Evolutionary conservation across 1,140 invertebrate species (phyloP).

Genomic region (Bombus impatiens): DNA sequence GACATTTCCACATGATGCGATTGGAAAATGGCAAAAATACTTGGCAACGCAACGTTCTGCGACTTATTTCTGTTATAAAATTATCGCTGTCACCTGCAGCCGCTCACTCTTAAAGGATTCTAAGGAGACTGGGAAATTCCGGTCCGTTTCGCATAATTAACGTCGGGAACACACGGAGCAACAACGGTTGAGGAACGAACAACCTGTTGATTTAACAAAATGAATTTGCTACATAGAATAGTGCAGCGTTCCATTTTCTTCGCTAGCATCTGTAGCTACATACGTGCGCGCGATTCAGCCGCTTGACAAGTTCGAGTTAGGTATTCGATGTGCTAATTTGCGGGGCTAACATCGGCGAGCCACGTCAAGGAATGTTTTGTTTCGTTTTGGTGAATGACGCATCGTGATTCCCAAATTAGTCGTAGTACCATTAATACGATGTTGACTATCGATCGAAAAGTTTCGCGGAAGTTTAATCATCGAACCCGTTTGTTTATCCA

Average conservation of each 20-base stretch:
- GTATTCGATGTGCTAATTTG: slow-evolving; percentile 49
- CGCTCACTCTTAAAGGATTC: neutral
- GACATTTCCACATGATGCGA: no score
- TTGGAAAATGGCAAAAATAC: no score
- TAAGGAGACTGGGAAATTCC: neutral
- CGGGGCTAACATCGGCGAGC: slow-evolving; percentile 6
- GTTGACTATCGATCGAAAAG: no score
- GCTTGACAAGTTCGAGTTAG: slow-evolving; percentile 44
- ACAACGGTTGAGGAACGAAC: neutral
- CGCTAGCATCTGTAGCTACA: slow-evolving; percentile 43
- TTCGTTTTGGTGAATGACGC: slow-evolving; percentile 24
- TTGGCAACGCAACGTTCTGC: no score
- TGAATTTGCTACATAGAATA: slow-evolving; percentile 21
- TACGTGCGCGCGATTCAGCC: neutral
- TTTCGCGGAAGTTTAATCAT: neutral
- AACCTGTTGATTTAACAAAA: slow-evolving; percentile 47
- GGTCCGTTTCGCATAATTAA: neutral
- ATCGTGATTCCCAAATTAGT: slow-evolving; percentile 12
- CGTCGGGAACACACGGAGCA: neutral
- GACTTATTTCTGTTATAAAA: no score
- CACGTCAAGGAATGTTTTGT: slow-evolving; percentile 49
- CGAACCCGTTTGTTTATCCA: neutral
- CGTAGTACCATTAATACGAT: slow-evolving; percentile 16
- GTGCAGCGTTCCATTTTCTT: slow-evolving; percentile 33
- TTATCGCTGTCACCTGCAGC: no score